Evolutionary conservation across 2,888 invertebrate genomes (phyloP), one percentile per base, ranked within the genome.

Genomic region (Marronus borbonicus): DNA sequence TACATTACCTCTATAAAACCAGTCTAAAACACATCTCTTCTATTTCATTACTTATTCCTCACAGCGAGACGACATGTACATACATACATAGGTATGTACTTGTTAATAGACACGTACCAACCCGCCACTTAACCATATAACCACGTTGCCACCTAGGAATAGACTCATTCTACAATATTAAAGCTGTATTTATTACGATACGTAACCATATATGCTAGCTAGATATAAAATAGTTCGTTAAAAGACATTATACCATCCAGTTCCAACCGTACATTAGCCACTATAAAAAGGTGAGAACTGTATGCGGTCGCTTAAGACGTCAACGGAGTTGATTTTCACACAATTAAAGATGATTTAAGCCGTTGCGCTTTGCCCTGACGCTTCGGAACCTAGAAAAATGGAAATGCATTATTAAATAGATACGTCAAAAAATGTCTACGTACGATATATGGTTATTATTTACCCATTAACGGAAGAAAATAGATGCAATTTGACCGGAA

Each of bases 231-330:
- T 55, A 55, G 55, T 55, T 55, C 55, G 55, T 55, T 55, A 55
- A 20, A 20, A 8, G 55, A 55, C n/a, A 55, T 55, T 20, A 55
- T 55, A 55, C 20, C n/a, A 20, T 10, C 44, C 44, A 44, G 20
- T 20, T 55, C 55, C 55, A n/a, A 55, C 55, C 14, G 12, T 28
- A 64, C 36, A 64, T 64, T 64, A 64, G n/a, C 28, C 64, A n/a
- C 64, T n/a, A 64, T 64, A 64, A 64, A 64, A 66, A 66, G 66
- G 44, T 44, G 66, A 66, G 66, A 49, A 49, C 66, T 49, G n/a
- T 49, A 66, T 10, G 31, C 14, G 62, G 10, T 24, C 49, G 44
- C 66, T 49, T 66, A 44, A 31, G 44, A 66, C 64, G 24, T 44
- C 20, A 49, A 44, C 44, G 44, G 20, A 7, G 55, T 66, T 49